Conservation (phyloP, 2,888 invertebrate species). For the Drosophila anomalipes region DNA sequence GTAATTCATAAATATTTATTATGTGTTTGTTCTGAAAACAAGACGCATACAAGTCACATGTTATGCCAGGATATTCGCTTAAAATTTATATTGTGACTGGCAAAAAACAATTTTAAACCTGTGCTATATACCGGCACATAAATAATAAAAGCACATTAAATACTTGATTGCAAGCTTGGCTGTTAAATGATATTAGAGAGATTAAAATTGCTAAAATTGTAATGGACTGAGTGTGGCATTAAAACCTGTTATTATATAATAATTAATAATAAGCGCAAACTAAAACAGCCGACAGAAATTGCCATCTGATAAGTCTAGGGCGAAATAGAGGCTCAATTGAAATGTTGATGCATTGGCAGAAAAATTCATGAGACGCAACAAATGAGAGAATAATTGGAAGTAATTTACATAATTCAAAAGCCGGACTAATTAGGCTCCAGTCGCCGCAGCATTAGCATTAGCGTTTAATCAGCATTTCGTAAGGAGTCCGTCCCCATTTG, state of each 20-base stretch:
- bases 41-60: background rate
- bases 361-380: background rate
- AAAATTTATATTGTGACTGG: background rate
- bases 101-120: background rate
- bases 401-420: slow-evolving; percentile 35
- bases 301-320: background rate
- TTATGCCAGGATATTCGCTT: background rate
- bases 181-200: slow-evolving; percentile 17
- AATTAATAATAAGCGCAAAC: slow-evolving; percentile 29
- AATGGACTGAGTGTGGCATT: slow-evolving; percentile 29
- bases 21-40: background rate
- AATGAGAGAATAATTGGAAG: background rate
- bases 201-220: slow-evolving; percentile 28
- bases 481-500: slow-evolving; percentile 18
- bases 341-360: background rate
- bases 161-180: slow-evolving; percentile 5
- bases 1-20: slow-evolving; percentile 28
- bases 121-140: background rate
- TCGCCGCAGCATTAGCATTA: slow-evolving; percentile 35
- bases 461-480: slow-evolving; percentile 37
- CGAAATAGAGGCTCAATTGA: background rate
- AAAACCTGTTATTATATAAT: slow-evolving; percentile 32
- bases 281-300: slow-evolving; percentile 41
- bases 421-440: slow-evolving; percentile 57
- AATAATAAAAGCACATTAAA: slow-evolving; percentile 7